Percentiles rank a stretch among this genome's conserved stretches.
These are phyloP conservation scores for Mythimna loreyi DNA, from an alignment of 2,888 invertebrate genomes.

Conservation along the genomic window DNA sequence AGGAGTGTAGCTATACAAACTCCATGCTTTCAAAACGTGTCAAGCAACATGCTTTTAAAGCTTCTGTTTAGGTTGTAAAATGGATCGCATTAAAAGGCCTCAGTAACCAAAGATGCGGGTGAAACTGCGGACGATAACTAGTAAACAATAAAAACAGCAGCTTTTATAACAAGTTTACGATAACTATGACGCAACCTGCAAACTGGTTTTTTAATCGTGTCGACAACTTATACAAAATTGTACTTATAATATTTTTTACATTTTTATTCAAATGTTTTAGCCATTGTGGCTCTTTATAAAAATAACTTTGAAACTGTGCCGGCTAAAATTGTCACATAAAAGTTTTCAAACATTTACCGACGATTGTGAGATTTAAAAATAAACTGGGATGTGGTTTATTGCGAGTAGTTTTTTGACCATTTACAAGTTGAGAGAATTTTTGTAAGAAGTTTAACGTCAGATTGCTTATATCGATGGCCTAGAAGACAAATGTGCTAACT, in stretches of 20 bases:
- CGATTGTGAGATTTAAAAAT: slow-evolving; percentile 14
- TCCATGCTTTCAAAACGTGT: too few species aligned
- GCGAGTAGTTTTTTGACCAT: slow-evolving; percentile 3
- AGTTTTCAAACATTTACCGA: slow-evolving; percentile 35
- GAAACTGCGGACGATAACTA: too few species aligned
- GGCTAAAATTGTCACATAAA: slow-evolving; percentile 37
- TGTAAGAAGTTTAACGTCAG: neutral
- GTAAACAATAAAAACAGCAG: neutral
- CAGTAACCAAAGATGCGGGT: too few species aligned
- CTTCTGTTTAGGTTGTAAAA: too few species aligned
- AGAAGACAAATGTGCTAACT: too few species aligned
- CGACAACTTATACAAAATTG: neutral
- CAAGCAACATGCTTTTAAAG: too few species aligned
- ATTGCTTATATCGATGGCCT: too few species aligned
- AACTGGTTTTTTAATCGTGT: slow-evolving; percentile 43
- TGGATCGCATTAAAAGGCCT: too few species aligned
- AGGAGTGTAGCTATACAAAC: too few species aligned
- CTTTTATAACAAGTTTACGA: neutral
- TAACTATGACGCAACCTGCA: slow-evolving; percentile 7
- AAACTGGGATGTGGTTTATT: slow-evolving; percentile 17
- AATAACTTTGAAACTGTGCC: slow-evolving; percentile 24
- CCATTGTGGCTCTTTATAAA: slow-evolving; percentile 8
- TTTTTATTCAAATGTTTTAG: slow-evolving; percentile 18
- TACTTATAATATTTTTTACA: neutral
- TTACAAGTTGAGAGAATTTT: neutral